Evolutionary conservation across 2,113 vertebrate species (phyloP), one percentile per base, ranked within the genome.

Genomic region (Nanorana parkeri): DNA sequence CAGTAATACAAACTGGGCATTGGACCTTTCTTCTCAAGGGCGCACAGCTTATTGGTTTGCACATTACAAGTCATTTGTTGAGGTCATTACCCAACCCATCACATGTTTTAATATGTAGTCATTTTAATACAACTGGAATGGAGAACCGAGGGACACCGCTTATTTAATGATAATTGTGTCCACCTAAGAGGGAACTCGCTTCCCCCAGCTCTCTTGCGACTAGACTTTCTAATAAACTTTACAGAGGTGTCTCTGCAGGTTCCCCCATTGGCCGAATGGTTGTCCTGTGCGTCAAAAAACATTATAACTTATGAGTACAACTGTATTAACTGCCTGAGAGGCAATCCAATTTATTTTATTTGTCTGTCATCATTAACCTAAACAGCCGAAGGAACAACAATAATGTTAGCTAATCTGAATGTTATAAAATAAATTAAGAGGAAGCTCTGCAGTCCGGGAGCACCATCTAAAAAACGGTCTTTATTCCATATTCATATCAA

Each of bases 31-130:
- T 72, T 56, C 71, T 28, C 55, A 1, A 32, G 71, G 32, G 71
- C 8, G 26, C 21, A 26, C 10, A n/a, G 19, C 19, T 74, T 58
- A 74, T 21, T 74, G 55, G 54, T 58, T 72, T 74, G 54, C 19
- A 73, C 71, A 73, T 73, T 56, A 29, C 17, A 73, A 52, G n/a
- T 74, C 54, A 74, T 74, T 74, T 74, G 71, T 58, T 74, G 56
- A 36, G 71, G 54, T 54, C 20, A 74, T 74, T 74, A 60, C 28
- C 29, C 28, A 74, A 28, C 71, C 71, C 71, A 36, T 32, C 6
- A 36, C n/a, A 29, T 56, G 69, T 73, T 13, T 56, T 73, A 73
- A n/a, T 60, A 58, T 23, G 24, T 72, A 55, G 71, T 60, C 71
- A 32, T 55, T 55, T 19, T 55, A 55, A 72, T 72, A 1, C 19